phyloP scores from a whole-genome alignment of 2,797 vertebrate species.

The Hyperoplus immaculatus region DNA sequence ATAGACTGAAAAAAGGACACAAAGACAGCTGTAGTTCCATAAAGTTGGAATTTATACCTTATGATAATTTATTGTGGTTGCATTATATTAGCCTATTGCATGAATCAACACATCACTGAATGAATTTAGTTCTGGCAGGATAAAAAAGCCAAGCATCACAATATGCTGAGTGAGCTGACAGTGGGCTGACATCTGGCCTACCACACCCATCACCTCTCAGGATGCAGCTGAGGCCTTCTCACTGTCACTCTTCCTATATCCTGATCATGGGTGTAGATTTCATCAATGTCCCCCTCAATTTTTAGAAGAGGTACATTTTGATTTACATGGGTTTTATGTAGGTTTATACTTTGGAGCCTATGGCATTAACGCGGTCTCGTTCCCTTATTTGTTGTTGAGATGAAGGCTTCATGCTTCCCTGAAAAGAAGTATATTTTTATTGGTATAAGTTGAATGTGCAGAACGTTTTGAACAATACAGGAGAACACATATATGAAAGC shows the following conservation, averaged over 20 bases:
- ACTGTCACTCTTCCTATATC: slow-evolving; percentile 4
- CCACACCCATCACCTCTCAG: slow-evolving; percentile 20
- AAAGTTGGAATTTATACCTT: neutral
- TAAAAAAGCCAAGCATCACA: neutral
- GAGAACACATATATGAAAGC: too few relatives aligned
- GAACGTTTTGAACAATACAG: too few relatives aligned
- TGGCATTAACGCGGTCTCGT: too few relatives aligned
- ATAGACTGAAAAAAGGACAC: neutral
- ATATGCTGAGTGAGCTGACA: slow-evolving; percentile 41
- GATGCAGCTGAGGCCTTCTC: slow-evolving; percentile 4
- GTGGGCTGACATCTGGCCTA: neutral
- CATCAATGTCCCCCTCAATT: too few relatives aligned
- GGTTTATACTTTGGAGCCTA: too few relatives aligned
- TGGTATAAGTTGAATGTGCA: too few relatives aligned
- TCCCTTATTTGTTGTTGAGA: too few relatives aligned
- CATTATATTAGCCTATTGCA: neutral
- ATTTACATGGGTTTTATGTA: too few relatives aligned
- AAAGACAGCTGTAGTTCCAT: neutral
- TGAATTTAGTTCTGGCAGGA: slow-evolving; percentile 2
- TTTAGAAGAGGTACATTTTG: too few relatives aligned
- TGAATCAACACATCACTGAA: neutral
- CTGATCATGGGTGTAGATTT: too few relatives aligned
- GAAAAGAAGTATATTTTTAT: too few relatives aligned
- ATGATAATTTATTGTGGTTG: slow-evolving; percentile 2
- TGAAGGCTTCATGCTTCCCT: too few relatives aligned